Conservation (phyloP, 1,140 invertebrate genomes). For the Pseudomyrmex pallidus region DNA sequence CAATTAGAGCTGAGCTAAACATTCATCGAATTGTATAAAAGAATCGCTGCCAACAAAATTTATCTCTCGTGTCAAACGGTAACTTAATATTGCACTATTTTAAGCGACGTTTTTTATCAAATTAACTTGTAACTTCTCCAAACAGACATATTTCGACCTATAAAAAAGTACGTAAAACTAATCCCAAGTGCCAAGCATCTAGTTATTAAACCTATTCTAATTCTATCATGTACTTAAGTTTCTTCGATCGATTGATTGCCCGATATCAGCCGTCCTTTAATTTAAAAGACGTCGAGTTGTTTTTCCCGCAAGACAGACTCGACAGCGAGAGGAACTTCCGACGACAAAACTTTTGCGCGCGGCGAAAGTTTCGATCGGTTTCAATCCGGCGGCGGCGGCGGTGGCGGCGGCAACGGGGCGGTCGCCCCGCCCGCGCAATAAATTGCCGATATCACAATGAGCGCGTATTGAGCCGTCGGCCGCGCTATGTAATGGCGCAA, state of each 20-base stretch:
- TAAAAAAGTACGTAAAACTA: too few species aligned
- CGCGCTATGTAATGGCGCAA: constrained; percentile 69
- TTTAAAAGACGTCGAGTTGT: constrained; percentile 28
- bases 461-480: constrained; percentile 70
- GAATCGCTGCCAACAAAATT: too few species aligned
- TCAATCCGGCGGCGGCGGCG: constrained; percentile 29
- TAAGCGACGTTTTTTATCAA: too few species aligned
- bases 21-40: too few species aligned
- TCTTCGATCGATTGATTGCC: constrained; percentile 16
- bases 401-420: constrained; percentile 18
- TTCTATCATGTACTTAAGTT: background rate
- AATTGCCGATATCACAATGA: constrained; percentile 73
- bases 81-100: too few species aligned
- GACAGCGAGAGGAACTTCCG: constrained; percentile 17
- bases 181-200: too few species aligned
- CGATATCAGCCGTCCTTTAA: constrained; percentile 1
- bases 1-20: too few species aligned
- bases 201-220: background rate
- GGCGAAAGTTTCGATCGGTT: constrained; percentile 50
- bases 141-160: too few species aligned
- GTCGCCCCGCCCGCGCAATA: constrained; percentile 62
- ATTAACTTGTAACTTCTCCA: too few species aligned
- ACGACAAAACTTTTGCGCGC: constrained; percentile 48
- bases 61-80: too few species aligned
- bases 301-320: constrained; percentile 16